Evolutionary conservation across 2,888 invertebrate genomes (phyloP).

Genomic region (Incurvaria masculella): DNA sequence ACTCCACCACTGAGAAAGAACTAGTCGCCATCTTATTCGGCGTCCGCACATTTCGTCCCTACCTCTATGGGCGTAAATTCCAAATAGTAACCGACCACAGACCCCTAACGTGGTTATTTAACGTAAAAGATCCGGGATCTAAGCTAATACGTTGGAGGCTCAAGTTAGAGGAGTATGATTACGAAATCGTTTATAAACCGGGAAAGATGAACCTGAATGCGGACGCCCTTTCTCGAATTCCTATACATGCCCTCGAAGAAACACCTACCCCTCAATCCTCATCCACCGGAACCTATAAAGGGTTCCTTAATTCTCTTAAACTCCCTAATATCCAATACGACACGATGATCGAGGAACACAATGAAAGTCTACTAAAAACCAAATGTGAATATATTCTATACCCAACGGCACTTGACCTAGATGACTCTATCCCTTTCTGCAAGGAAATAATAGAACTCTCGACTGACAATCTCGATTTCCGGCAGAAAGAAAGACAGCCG

Average conservation of each 20-base stretch:
- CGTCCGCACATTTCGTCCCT: conserved; percentile 20
- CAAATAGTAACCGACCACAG: conserved; percentile 20
- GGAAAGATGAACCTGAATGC: conserved; percentile 17
- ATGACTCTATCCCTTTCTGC: too few species aligned
- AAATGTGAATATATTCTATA: too few species aligned
- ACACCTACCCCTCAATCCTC: too few species aligned
- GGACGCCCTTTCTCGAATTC: conserved; percentile 8
- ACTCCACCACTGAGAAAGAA: conserved; percentile 21
- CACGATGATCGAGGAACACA: too few species aligned
- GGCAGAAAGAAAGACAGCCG: too few species aligned
- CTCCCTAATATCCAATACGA: too few species aligned
- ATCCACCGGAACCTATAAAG: too few species aligned
- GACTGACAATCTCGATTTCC: too few species aligned
- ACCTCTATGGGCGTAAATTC: conserved; percentile 21
- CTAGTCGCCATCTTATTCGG: conserved; percentile 20
- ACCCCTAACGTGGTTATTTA: conserved; percentile 19
- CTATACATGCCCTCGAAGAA: background rate
- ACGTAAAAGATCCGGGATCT: conserved; percentile 18
- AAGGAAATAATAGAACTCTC: too few species aligned
- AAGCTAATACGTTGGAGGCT: conserved; percentile 22
- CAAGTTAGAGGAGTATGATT: conserved; percentile 21
- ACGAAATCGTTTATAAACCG: conserved; percentile 18
- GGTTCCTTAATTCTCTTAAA: too few species aligned
- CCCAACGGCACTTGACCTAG: too few species aligned
- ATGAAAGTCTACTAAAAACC: too few species aligned